Base-by-base conservation (phyloP, 37 sponge, comb jelly and placozoan species). In the Beroe forskalii region DNA sequence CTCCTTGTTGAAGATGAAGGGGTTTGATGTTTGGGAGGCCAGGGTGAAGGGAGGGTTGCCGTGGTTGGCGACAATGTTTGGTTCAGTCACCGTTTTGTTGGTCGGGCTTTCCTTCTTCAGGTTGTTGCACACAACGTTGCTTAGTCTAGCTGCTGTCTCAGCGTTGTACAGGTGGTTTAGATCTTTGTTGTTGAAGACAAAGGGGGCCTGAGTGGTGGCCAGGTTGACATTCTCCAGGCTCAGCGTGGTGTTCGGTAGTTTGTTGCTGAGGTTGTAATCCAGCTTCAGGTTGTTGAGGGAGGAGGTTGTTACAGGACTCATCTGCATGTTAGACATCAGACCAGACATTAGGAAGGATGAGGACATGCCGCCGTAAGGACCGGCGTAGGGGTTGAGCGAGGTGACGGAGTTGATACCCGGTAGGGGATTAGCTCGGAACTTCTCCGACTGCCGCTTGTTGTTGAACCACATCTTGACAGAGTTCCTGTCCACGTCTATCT, bases 251-350 rank as follows among this genome's bases (percentile, higher is more conserved):
- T 41, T 80, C 48, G 86, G 86, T 1, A 80, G 37, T 41, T 43
- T 80, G n/a, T 38, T 80, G 9, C 40, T 37, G 37, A 72, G 40
- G 76, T 72, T 72, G 86, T 80, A 80, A 43, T 80, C 86, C 86
- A 80, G 42, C 55, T 80, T 80, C 8, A 80, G 86, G 86, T 80
- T 80, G 86, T 80, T 80, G n/a, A 80, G 86, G 48, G 86, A 80
- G 44, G 86, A 41, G 43, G 86, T 80, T n/a, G 86, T 80, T 27
- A 80, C 86, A 9, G 86, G 86, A 38, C 28, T 44, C 86, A 80
- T 80, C 4, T 32, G 38, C 86, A 80, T 44, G 55, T 44, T 44
- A 22, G 86, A 80, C 86, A 80, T 80, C n/a, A 80, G 48, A 2
- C 44, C 44, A 2, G 86, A 43, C 55, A 44, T 41, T 2, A 44